Evolutionary conservation across 2,888 invertebrate genomes (phyloP).

Genomic region (Pandemis heparana): DNA sequence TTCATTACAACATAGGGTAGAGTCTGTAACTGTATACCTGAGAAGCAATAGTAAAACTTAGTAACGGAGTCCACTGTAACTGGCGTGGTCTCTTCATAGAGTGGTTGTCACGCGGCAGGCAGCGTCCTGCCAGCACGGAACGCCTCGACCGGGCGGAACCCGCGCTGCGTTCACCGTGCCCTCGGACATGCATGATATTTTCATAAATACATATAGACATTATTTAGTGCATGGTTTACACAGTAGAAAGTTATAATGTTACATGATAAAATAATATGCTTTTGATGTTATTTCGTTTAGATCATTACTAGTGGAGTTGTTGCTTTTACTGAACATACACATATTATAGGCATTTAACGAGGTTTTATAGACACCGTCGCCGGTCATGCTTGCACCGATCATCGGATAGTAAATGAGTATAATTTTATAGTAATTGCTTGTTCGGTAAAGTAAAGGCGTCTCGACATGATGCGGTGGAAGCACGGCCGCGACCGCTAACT

Average conservation of each 20-base stretch:
- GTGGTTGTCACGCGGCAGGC: neutral
- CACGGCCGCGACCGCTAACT: constrained; percentile 58
- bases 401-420: constrained; percentile 45
- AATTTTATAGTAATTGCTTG: constrained; percentile 45
- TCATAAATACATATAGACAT: constrained; percentile 52
- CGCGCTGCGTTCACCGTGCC: constrained; percentile 2
- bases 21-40: constrained; percentile 33
- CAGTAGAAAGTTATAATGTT: constrained; percentile 57
- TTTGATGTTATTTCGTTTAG: constrained; percentile 66
- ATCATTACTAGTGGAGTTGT: constrained; percentile 61
- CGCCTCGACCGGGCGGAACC: neutral
- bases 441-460: neutral
- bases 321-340: constrained; percentile 61
- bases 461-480: constrained; percentile 57
- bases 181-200: constrained; percentile 50
- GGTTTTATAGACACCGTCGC: constrained; percentile 55
- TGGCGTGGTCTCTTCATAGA: neutral
- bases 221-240: constrained; percentile 63
- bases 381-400: constrained; percentile 62
- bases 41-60: constrained; percentile 1
- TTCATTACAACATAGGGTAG: constrained; percentile 46
- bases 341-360: constrained; percentile 61
- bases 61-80: neutral
- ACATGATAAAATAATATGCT: constrained; percentile 58
- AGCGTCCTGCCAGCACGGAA: neutral